Percentiles rank a stretch among this genome's conserved stretches.
These are phyloP conservation scores for Colletes collaris DNA, from an alignment of 2,888 invertebrate species.

Conservation along the genomic window DNA sequence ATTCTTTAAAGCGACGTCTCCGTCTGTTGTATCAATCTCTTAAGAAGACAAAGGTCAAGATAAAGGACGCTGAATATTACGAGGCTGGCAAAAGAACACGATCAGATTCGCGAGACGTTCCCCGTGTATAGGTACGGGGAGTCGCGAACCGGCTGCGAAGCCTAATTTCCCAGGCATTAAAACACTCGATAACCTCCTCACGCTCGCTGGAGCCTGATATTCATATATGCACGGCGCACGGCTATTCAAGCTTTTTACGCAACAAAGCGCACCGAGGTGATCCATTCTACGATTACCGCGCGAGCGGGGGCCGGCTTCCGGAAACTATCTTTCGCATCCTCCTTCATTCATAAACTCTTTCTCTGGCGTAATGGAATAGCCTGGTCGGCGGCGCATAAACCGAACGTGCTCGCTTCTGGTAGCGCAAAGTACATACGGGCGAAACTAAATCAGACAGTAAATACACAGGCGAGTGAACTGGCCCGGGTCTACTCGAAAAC, in stretches of 20 bases:
- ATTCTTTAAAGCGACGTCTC: background rate
- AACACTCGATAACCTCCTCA: slow-evolving; percentile 45
- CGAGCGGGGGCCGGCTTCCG: slow-evolving; percentile 41
- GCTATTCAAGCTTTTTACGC: slow-evolving; percentile 50
- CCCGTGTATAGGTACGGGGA: too few relatives aligned
- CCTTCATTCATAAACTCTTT: slow-evolving; percentile 70
- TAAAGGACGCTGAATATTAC: slow-evolving; percentile 4
- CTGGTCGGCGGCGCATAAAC: slow-evolving; percentile 42
- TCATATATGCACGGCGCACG: slow-evolving; percentile 52
- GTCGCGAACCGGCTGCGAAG: slow-evolving; percentile 7
- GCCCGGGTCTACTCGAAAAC: slow-evolving; percentile 43
- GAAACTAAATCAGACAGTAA: slow-evolving; percentile 62
- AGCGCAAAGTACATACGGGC: slow-evolving; percentile 41
- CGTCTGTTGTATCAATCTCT: background rate
- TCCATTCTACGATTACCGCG: slow-evolving; percentile 65
- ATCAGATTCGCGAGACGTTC: too few relatives aligned
- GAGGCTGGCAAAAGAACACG: too few relatives aligned
- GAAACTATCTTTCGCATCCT: slow-evolving; percentile 63
- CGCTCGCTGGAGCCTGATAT: slow-evolving; percentile 57
- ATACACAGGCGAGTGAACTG: slow-evolving; percentile 40
- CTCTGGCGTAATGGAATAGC: slow-evolving; percentile 55
- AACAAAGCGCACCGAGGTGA: slow-evolving; percentile 55
- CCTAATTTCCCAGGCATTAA: slow-evolving; percentile 51
- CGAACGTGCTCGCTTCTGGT: slow-evolving; percentile 34
- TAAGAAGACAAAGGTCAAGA: background rate